Evolutionary conservation across 1,140 invertebrate species (phyloP), one percentile per base, ranked within the genome.

Genomic region (Caenorhabditis latens): DNA sequence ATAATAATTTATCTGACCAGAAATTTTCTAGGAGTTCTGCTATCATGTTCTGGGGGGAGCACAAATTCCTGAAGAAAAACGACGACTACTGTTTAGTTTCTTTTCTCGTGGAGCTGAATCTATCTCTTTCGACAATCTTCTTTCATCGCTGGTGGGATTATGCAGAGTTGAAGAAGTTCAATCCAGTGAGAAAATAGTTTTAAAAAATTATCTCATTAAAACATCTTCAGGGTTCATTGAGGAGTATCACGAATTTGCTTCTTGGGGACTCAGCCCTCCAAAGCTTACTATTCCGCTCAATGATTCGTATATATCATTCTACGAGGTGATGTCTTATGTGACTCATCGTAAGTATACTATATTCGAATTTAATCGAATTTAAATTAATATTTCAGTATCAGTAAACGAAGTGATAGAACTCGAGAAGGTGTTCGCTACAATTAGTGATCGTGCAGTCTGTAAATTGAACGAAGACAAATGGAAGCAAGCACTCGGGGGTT

Each of bases 311-410:
- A 88, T 88, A 4, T 84, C 83, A 1, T 88, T 88, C 32, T 88
- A 84, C 67, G 87, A 88, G 46, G 87, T 88, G 5, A 88, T 88
- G 87, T 71, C 83, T 48, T 88, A 88, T 65, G 87, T 88, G 8
- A 88, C 87, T 7, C 87, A 88, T 65, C 65, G 87, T 88, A 53
- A 79, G 87, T 50, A 48, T 53, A 42, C n/a, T 67, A 40, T 40
- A 46, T 71, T n/a, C n/a, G 19, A n/a, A n/a, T 48, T 75, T 14
- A 19, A 2, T 43, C 24, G 11, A 32, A 32, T 46, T 42, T 0
- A 65, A 61, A 79, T 40, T n/a, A 4, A 8, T 63, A 79, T 88
- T 85, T 40, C 86, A 88, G 87, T 88, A 63, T 75, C 87, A 6
- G 87, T 85, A 32, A 57, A 53, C 4, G 87, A 88, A 43, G 87